Evolutionary conservation across 1,140 invertebrate species (phyloP).

Genomic region (Aradophagus sp.): DNA sequence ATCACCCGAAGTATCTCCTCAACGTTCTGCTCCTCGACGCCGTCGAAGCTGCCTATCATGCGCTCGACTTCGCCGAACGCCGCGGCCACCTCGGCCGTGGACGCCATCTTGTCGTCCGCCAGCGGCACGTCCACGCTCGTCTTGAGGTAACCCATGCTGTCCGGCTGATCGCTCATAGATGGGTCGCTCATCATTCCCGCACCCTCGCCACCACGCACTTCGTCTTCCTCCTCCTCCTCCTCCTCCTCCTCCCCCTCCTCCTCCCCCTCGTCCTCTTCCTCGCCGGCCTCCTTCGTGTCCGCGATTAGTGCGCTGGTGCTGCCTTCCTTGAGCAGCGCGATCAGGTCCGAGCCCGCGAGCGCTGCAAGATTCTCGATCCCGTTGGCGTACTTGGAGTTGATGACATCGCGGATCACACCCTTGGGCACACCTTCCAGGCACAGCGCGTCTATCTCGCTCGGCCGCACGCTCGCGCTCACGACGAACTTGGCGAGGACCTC

Average conservation of each 20-base stretch:
- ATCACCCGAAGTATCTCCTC: constrained; percentile 79
- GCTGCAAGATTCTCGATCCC: constrained; percentile 69
- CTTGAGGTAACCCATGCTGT: constrained; percentile 79
- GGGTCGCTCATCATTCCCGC: constrained; percentile 74
- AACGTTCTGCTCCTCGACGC: constrained; percentile 75
- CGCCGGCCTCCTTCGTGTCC: constrained; percentile 21
- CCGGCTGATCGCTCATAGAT: constrained; percentile 80
- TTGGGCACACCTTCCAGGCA: constrained; percentile 71
- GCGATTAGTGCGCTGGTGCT: constrained; percentile 10
- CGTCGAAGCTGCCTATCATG: constrained; percentile 44
- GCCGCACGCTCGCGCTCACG: constrained; percentile 73
- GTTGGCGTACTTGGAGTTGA: constrained; percentile 71
- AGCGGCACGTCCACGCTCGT: constrained; percentile 64
- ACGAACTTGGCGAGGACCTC: constrained; percentile 73
- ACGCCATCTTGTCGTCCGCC: constrained; percentile 47
- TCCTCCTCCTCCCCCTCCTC: constrained; percentile 2
- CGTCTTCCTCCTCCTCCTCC: constrained; percentile 17
- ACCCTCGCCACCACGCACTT: neutral
- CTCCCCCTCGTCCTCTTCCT: neutral
- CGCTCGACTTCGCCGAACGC: constrained; percentile 37
- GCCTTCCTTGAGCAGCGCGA: constrained; percentile 51
- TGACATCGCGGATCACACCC: constrained; percentile 73
- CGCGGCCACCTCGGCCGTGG: constrained; percentile 19
- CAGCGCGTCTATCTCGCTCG: constrained; percentile 72
- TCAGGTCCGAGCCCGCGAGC: constrained; percentile 63